These are phyloP conservation scores for Lacerta bilineata DNA, from an alignment of 2,797 vertebrate genomes.

Conservation along the genomic window DNA sequence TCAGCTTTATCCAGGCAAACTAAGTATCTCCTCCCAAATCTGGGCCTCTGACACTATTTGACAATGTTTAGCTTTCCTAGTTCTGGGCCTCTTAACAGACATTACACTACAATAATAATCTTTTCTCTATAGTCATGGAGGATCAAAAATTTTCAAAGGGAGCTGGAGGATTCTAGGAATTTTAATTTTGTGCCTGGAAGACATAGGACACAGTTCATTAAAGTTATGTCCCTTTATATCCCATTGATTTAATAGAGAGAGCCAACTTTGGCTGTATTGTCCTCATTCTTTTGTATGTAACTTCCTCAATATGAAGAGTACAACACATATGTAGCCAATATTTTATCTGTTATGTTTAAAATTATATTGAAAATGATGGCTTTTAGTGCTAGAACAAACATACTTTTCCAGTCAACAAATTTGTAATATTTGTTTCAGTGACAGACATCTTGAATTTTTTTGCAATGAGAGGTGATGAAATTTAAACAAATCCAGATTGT, in stretches of 20 bases:
- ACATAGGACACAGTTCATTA: background rate
- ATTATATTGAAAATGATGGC: background rate
- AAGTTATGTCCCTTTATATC: background rate
- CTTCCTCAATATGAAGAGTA: background rate
- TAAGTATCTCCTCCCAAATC: background rate
- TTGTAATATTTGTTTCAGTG: background rate
- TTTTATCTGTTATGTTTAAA: background rate
- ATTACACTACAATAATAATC: background rate
- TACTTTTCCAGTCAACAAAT: background rate
- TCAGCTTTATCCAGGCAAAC: background rate
- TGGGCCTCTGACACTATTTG: background rate
- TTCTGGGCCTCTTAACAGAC: background rate
- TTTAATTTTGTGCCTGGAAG: background rate
- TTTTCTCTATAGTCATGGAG: background rate
- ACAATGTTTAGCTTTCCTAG: background rate
- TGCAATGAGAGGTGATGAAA: constrained; percentile 19
- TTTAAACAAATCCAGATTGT: constrained; percentile 21
- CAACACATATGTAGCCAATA: background rate
- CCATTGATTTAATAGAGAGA: background rate
- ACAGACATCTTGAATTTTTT: constrained; percentile 7
- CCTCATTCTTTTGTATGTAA: background rate
- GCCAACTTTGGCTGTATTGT: background rate
- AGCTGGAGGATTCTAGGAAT: background rate
- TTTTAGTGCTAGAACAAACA: background rate
- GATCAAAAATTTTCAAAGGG: background rate